A percentile compares a stretch with the other conserved stretches of the same genome.
phyloP scores from a whole-genome alignment of 2,113 vertebrate species.

The Mastomys natalensis region DNA sequence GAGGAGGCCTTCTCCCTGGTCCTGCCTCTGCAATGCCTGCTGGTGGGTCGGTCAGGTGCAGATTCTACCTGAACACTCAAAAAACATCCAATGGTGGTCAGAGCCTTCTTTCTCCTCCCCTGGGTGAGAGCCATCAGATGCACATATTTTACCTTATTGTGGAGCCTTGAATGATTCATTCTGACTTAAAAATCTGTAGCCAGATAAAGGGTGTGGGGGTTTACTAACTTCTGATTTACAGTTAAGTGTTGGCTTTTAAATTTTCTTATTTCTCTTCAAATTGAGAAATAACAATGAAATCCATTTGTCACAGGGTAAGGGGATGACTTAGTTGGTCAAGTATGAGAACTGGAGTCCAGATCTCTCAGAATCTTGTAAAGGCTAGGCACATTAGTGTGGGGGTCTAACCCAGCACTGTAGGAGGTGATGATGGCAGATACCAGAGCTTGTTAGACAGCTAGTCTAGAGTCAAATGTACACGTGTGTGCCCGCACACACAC shows the following conservation, averaged over 20 bases:
- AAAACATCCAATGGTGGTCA: fast-evolving
- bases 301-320: background rate
- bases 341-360: too few species aligned
- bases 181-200: background rate
- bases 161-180: background rate
- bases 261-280: background rate
- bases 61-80: fast-evolving
- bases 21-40: background rate
- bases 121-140: fast-evolving
- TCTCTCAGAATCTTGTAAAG: background rate
- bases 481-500: fast-evolving
- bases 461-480: background rate
- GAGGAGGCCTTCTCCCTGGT: fast-evolving
- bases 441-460: background rate
- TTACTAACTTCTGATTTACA: background rate
- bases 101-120: too few species aligned
- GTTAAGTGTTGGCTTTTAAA: background rate
- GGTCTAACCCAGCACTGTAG: too few species aligned
- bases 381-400: background rate
- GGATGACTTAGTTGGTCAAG: background rate
- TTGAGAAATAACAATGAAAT: background rate
- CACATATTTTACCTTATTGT: background rate
- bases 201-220: background rate
- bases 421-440: background rate
- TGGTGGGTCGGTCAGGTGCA: fast-evolving